Evolutionary conservation across 1,140 invertebrate genomes (phyloP).

Genomic region (Antheraea pernyi): DNA sequence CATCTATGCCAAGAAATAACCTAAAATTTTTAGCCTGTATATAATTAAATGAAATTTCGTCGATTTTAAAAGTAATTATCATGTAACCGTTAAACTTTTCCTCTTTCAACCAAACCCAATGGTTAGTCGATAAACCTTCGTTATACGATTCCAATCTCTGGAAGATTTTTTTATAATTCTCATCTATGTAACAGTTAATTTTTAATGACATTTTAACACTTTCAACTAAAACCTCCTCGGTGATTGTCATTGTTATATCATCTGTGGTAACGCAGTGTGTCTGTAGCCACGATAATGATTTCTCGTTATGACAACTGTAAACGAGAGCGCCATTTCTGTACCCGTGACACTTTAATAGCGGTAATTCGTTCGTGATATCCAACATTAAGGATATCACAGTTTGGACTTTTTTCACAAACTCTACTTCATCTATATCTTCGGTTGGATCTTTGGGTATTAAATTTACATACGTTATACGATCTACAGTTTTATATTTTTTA

Average conservation of each 20-base stretch:
- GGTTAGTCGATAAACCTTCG: constrained; percentile 7
- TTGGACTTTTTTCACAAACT: constrained; percentile 7
- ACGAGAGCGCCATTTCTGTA: constrained; percentile 32
- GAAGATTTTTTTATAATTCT: neutral
- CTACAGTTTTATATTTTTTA: constrained; percentile 6
- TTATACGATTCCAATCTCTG: constrained; percentile 19
- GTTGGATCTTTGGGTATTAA: neutral
- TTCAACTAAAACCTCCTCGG: neutral
- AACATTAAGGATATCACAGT: neutral
- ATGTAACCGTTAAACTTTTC: neutral
- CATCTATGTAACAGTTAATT: constrained; percentile 7
- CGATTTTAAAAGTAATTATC: constrained; percentile 17
- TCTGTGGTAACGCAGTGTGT: neutral
- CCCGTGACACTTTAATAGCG: constrained; percentile 41
- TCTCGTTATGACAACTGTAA: constrained; percentile 39
- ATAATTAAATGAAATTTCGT: constrained; percentile 17
- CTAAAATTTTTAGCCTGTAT: constrained; percentile 7
- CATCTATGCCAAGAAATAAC: constrained; percentile 18
- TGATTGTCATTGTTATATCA: constrained; percentile 7
- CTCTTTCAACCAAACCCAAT: constrained; percentile 14
- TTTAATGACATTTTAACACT: constrained; percentile 12
- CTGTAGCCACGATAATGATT: constrained; percentile 20
- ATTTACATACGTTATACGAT: neutral
- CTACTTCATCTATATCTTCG: neutral
- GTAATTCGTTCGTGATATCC: constrained; percentile 16